A percentile compares a stretch with the other conserved stretches of the same genome.
Evolutionary conservation across 2,797 vertebrate species (phyloP).

Genomic region (Chelon auratus): DNA sequence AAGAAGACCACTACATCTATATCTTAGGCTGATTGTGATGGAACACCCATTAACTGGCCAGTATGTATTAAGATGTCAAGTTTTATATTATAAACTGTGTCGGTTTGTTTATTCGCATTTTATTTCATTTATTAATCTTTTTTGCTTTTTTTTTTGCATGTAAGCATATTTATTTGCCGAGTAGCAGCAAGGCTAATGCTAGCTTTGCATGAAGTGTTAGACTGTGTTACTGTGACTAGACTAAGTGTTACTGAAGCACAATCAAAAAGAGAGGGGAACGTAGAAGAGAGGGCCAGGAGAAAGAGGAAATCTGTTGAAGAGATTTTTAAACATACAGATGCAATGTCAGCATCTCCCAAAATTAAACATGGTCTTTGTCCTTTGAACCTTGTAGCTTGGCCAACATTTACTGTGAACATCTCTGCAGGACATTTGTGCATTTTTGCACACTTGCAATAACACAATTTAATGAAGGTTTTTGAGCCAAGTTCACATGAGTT

Average conservation of each 20-base stretch:
- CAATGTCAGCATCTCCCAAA: neutral
- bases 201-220: conserved; percentile 9
- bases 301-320: neutral
- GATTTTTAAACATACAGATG: neutral
- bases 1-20: conserved; percentile 84
- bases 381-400: neutral
- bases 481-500: conserved; percentile 40
- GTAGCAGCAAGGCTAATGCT: conserved; percentile 18
- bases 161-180: conserved; percentile 56
- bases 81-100: conserved; percentile 78
- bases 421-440: neutral
- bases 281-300: neutral
- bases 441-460: neutral
- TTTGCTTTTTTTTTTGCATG: conserved; percentile 48
- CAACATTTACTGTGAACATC: neutral
- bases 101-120: conserved; percentile 69
- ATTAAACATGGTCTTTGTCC: neutral
- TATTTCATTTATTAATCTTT: conserved; percentile 58
- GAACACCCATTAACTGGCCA: conserved; percentile 82
- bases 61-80: conserved; percentile 84
- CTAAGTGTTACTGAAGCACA: neutral
- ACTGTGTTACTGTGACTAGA: too few relatives aligned
- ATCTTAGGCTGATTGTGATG: conserved; percentile 86
- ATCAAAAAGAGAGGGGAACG: neutral
- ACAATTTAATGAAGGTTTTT: conserved; percentile 54